These are phyloP conservation scores for Cygnus atratus DNA, from an alignment of 2,113 vertebrate species.

Conservation along the genomic window DNA sequence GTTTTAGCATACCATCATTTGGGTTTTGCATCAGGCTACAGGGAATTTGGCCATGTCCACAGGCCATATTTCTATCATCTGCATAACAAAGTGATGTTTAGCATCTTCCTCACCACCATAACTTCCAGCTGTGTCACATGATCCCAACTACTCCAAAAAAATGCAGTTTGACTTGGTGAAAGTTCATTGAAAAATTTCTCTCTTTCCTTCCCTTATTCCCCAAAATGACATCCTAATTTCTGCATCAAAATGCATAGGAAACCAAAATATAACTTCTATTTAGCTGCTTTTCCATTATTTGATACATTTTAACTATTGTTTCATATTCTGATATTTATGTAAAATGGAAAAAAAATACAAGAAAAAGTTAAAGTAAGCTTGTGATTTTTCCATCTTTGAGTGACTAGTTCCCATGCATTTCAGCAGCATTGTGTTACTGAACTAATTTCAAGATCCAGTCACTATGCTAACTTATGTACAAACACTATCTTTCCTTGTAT, in stretches of 20 bases:
- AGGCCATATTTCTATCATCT: background rate
- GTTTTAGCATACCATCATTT: background rate
- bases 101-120: background rate
- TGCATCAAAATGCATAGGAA: background rate
- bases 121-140: background rate
- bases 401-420: background rate
- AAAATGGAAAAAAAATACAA: rapidly evolving
- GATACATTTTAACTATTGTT: background rate
- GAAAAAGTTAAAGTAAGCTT: background rate
- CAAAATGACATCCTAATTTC: background rate
- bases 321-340: background rate
- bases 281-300: background rate
- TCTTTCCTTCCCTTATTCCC: background rate
- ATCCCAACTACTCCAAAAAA: background rate
- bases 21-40: background rate
- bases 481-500: background rate
- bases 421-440: background rate
- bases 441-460: background rate
- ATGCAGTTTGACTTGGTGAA: background rate
- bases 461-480: background rate
- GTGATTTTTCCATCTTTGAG: background rate
- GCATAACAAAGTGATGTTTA: background rate
- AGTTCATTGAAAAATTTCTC: background rate
- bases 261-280: background rate
- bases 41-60: background rate